Evolutionary conservation across 2,888 invertebrate genomes (phyloP).

Genomic region (Acleris emargana): DNA sequence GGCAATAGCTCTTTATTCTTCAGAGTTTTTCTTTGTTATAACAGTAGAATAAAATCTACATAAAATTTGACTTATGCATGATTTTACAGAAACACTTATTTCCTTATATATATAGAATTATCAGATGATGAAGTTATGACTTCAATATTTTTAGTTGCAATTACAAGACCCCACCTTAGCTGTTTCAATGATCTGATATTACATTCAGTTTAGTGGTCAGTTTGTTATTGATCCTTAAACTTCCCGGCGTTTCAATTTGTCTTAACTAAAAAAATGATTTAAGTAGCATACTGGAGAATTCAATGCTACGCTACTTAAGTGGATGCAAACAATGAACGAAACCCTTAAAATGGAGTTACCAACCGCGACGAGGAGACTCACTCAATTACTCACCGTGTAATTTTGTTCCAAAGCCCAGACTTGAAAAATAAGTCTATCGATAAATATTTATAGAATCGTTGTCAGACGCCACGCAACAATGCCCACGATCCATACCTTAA

Average conservation of each 20-base stretch:
- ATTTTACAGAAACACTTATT: too few relatives aligned
- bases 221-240: constrained; percentile 8
- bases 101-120: too few relatives aligned
- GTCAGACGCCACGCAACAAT: constrained; percentile 68
- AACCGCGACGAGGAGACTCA: constrained; percentile 69
- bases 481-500: constrained; percentile 71
- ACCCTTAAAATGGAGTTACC: constrained; percentile 67
- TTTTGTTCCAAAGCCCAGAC: constrained; percentile 64
- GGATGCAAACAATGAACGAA: constrained; percentile 57
- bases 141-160: too few relatives aligned
- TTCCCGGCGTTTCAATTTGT: not conserved
- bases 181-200: constrained; percentile 27
- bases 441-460: constrained; percentile 74
- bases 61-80: too few relatives aligned
- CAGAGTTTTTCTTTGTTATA: too few relatives aligned
- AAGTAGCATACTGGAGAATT: not conserved
- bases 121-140: too few relatives aligned
- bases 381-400: constrained; percentile 76
- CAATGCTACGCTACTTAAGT: constrained; percentile 5
- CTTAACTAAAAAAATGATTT: not conserved
- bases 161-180: too few relatives aligned
- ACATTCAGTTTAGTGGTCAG: constrained; percentile 20
- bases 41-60: too few relatives aligned
- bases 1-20: too few relatives aligned
- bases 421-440: constrained; percentile 72